phyloP scores from a whole-genome alignment of 2,888 invertebrate genomes.

The Hedychridium roseum region DNA sequence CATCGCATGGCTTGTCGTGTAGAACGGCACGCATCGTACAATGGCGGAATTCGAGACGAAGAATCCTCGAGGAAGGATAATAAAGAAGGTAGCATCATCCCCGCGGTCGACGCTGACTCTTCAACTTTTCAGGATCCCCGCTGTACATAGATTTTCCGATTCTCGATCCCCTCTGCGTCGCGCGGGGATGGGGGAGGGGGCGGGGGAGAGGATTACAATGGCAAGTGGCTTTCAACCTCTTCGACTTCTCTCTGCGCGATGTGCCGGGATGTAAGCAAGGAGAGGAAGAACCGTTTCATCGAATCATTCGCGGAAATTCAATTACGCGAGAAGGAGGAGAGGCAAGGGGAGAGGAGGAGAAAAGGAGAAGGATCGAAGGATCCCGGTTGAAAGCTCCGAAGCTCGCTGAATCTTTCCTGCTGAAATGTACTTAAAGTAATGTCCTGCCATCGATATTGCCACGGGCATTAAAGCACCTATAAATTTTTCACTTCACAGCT shows the following conservation, averaged over 20 bases:
- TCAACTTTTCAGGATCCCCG: constrained; percentile 16
- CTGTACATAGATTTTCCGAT: not conserved
- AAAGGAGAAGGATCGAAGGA: not conserved
- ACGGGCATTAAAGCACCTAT: no score
- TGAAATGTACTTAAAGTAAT: no score
- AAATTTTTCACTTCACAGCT: no score
- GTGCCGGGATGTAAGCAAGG: no score
- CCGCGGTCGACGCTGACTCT: constrained; percentile 11
- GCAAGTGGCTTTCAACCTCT: not conserved
- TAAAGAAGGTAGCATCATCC: constrained; percentile 16
- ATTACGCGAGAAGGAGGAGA: not conserved
- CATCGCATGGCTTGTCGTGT: no score
- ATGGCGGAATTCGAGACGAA: no score
- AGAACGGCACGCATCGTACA: no score
- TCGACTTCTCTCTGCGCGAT: not conserved
- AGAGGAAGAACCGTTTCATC: constrained; percentile 12
- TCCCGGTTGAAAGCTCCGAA: no score
- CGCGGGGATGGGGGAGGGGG: not conserved
- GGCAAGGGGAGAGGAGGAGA: not conserved
- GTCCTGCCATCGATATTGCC: no score
- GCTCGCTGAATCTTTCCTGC: no score
- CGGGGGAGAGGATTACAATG: not conserved
- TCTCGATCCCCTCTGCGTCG: not conserved
- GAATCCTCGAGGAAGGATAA: constrained; percentile 15
- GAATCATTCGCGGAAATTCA: constrained; percentile 16